Conservation (phyloP, 2,888 invertebrate species). For the Oithona nana region DNA sequence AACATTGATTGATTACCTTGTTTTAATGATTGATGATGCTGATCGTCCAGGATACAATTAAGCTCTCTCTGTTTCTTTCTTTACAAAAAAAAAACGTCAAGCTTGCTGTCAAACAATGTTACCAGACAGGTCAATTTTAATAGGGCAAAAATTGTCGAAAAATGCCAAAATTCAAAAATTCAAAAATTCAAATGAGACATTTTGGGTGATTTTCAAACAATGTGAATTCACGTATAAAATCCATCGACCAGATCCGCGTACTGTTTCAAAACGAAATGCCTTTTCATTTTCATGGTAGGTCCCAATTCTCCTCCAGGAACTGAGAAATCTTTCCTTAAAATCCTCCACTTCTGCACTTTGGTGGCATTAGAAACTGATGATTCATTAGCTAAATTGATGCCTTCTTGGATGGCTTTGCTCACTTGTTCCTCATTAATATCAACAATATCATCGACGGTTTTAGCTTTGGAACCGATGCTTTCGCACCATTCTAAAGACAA, state of each 20-base stretch:
- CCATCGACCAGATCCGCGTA: conserved; percentile 57
- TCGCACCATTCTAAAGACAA: conserved; percentile 48
- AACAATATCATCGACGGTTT: conserved; percentile 48
- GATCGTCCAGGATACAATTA: too few species aligned
- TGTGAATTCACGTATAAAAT: too few species aligned
- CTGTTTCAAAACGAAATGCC: conserved; percentile 53
- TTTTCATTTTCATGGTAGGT: conserved; percentile 34
- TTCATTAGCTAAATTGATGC: conserved; percentile 53
- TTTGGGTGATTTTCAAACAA: too few species aligned
- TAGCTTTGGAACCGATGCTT: conserved; percentile 19
- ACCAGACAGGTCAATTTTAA: too few species aligned
- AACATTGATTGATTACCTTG: too few species aligned
- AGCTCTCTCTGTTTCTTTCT: too few species aligned
- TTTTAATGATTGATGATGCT: too few species aligned
- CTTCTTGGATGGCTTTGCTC: conserved; percentile 53
- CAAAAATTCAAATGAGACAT: too few species aligned
- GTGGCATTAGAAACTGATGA: conserved; percentile 1
- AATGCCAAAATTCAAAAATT: too few species aligned
- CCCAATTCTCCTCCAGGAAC: conserved; percentile 2
- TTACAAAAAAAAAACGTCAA: too few species aligned
- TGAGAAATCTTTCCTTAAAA: conserved; percentile 5
- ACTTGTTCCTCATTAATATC: conserved; percentile 18
- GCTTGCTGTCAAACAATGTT: too few species aligned
- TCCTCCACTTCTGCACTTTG: conserved; percentile 10
- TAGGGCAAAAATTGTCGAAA: too few species aligned